Evolutionary conservation across 1,140 invertebrate genomes (phyloP), one percentile per base, ranked within the genome.

Genomic region (Solen grandis): DNA sequence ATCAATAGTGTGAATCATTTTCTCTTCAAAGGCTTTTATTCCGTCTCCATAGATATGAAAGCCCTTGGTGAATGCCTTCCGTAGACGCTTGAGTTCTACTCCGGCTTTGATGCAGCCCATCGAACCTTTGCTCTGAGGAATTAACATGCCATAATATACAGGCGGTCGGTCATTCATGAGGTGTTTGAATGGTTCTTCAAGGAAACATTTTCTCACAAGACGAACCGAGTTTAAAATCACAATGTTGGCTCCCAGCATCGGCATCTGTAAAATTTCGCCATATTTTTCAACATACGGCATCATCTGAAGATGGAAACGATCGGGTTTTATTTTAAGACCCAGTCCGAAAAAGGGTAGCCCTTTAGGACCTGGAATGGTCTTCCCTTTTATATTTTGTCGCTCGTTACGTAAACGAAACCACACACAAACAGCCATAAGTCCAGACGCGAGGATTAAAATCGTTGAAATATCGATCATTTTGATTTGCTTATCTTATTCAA

Each of bases 41-140:
- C 68, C 68, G 38, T 72, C 68, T 25, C 68, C 68, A 19, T 72
- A 72, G 16, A 38, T 19, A 13, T 55, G 50, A 14, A 72, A 29
- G n/a, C 68, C 68, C 31, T 55, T 70, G 16, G 68, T 38, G 3
- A 62, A 73, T 13, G 10, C 14, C 59, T 63, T 72, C n/a, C 77
- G 19, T 4, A 62, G 29, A 2, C 57, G 27, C n/a, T 33, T 57
- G 29, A 55, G 68, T 13, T 33, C 36, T 2, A 22, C 14, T 2
- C 52, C 25, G 29, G 19, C 5, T 5, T 55, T 4, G 27, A n/a
- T 4, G 4, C n/a, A 19, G 27, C 19, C 5, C 54, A 19, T 19
- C 27, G n/a, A 55, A n/a, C n/a, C n/a, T n/a, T n/a, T 55, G 4
- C 54, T 27, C n/a, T 55, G 27, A 55, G 27, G 19, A 27, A 55